Percentiles rank a stretch among this genome's conserved stretches.
Conservation (phyloP, 2,113 vertebrate genomes). For the Prietella phreatophila region DNA sequence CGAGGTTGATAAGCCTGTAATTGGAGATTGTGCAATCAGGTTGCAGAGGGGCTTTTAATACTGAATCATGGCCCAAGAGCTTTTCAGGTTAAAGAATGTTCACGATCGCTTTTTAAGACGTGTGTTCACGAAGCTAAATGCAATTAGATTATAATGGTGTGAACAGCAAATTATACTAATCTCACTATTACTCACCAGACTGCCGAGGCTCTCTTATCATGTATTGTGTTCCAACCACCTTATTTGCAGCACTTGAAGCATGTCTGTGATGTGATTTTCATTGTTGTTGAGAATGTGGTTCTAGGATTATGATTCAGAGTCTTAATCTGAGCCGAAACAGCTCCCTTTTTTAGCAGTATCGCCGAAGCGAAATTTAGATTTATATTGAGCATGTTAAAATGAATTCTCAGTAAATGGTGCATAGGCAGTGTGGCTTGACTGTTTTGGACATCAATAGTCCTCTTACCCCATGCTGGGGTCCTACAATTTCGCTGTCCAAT, state of each 20-base stretch:
- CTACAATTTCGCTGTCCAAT: slow-evolving; percentile 28
- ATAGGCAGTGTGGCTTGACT: neutral
- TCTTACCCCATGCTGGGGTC: neutral
- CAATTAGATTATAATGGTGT: slow-evolving; percentile 45
- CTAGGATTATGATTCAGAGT: slow-evolving; percentile 34
- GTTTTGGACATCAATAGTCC: neutral
- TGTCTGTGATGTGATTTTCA: neutral
- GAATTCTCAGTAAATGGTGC: neutral
- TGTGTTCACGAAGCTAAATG: slow-evolving; percentile 37
- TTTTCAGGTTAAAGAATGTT: slow-evolving; percentile 47
- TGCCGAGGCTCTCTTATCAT: slow-evolving; percentile 32
- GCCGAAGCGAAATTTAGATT: neutral
- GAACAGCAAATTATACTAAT: slow-evolving; percentile 52
- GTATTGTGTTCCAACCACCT: slow-evolving; percentile 35
- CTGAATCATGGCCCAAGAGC: slow-evolving; percentile 40
- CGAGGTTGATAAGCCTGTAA: slow-evolving; percentile 55
- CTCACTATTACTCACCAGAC: slow-evolving; percentile 22
- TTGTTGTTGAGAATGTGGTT: slow-evolving; percentile 1
- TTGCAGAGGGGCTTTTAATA: slow-evolving; percentile 52
- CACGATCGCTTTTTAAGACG: slow-evolving; percentile 29
- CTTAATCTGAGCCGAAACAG: slow-evolving; percentile 2
- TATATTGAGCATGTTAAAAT: neutral
- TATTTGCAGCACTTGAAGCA: slow-evolving; percentile 34
- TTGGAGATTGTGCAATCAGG: slow-evolving; percentile 54
- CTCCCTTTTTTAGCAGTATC: neutral